Base-by-base conservation (phyloP, 30 jellyfish, hydroid and myxozoan genomes). In the Pelagia noctiluca region DNA sequence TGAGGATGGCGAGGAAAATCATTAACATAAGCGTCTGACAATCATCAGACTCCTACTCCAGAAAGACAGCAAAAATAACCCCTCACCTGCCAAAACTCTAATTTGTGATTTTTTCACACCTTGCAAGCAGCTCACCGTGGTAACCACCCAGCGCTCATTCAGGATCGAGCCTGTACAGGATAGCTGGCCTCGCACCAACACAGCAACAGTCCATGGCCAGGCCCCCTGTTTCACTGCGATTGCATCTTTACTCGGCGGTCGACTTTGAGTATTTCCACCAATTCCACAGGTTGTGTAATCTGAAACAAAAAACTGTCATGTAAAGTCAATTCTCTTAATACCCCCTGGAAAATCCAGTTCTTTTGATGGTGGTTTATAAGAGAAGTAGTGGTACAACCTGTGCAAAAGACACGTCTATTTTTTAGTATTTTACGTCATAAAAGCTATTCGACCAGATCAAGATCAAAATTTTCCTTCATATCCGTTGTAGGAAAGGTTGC, bases 191-290 rank as follows among this genome's bases (percentile, higher is more conserved):
- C 74, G 60, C 1, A 65, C 38, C 52, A 32, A 35, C 18, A 85
- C 35, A 35, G 31, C 29, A 19, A 85, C 95, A 0, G 76, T 66
- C 88, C 89, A 85, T 3, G 95, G 95, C 95, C 95, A 85, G 0
- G 89, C 88, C 5, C 95, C 95, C 22, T 72, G 88, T 3, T 54
- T 67, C 12, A 69, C 38, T 1, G 19, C 76, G 10, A 72, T 31
- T 35, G 85, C 84, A 25, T 19, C 36, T 36, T 31, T 21, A 7
- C 24, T 25, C 8, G 77, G 62, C 11, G 33, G 36, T 73, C 82
- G 85, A 63, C 88, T 73, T 35, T 85, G 65, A 16, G 95, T 85
- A 48, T 85, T 63, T 19, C 95, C 95, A n/a, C 89, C 89, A 2
- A 62, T 34, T 57, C 95, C 95, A 46, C 95, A 85, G 0, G 84